These are phyloP conservation scores for Corythucha ciliata DNA, from an alignment of 2,888 invertebrate species.

Conservation along the genomic window DNA sequence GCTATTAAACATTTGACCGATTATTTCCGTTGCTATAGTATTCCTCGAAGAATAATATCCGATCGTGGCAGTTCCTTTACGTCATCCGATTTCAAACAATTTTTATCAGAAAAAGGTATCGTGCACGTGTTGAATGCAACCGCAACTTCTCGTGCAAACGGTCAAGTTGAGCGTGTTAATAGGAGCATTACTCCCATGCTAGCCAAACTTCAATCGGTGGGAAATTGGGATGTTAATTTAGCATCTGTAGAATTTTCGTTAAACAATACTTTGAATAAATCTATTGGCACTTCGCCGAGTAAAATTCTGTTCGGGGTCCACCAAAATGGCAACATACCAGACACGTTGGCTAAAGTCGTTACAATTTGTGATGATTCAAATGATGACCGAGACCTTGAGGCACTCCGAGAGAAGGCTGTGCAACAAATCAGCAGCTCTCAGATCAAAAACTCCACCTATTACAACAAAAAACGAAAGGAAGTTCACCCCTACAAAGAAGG, in stretches of 20 bases:
- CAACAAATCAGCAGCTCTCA: not conserved
- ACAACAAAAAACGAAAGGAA: not conserved
- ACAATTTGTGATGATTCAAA: not conserved
- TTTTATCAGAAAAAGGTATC: conserved; percentile 37
- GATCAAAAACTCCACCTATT: not conserved
- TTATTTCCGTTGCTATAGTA: conserved; percentile 37
- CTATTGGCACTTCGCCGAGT: conserved; percentile 32
- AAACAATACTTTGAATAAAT: conserved; percentile 36
- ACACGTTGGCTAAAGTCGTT: not conserved
- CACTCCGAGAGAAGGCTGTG: no score
- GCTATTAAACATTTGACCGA: conserved; percentile 36
- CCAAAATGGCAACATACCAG: not conserved
- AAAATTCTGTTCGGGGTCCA: conserved; percentile 36
- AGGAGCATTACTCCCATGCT: conserved; percentile 32
- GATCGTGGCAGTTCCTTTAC: conserved; percentile 41
- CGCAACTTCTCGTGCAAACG: conserved; percentile 39
- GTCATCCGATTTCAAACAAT: conserved; percentile 37
- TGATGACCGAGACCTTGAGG: not conserved
- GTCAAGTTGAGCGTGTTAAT: conserved; percentile 37
- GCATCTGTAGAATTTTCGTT: conserved; percentile 37
- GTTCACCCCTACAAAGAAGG: conserved; percentile 10
- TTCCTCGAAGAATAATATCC: conserved; percentile 38
- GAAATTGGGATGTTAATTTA: conserved; percentile 39
- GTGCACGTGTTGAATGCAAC: conserved; percentile 37
- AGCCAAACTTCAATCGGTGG: not conserved